Conservation (phyloP, 2,113 vertebrate genomes). For the Galemys pyrenaicus region DNA sequence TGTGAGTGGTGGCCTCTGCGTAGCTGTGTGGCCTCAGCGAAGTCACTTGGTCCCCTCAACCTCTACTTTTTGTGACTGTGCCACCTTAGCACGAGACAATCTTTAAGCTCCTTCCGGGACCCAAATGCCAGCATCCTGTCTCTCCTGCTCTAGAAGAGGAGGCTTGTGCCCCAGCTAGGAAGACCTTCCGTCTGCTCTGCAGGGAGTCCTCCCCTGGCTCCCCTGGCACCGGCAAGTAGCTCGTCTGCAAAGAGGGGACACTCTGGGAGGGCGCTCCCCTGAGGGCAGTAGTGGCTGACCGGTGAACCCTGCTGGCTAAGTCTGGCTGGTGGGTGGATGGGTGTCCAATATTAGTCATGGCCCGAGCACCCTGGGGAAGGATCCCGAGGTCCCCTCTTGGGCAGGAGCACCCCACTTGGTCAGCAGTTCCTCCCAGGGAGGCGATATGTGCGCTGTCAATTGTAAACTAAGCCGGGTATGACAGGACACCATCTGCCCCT, state of each 20-base stretch:
- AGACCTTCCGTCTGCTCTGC: not conserved
- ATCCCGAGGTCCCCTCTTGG: not conserved
- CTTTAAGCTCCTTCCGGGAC: not conserved
- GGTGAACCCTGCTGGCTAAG: not conserved
- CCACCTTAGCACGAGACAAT: not conserved
- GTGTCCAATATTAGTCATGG: fast-evolving
- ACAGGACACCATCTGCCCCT: too few relatives aligned
- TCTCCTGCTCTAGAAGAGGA: not conserved
- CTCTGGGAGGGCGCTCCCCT: too few relatives aligned
- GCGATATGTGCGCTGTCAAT: not conserved
- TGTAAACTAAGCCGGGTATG: not conserved
- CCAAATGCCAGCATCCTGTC: not conserved
- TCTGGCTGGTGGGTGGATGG: fast-evolving
- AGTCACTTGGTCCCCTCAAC: not conserved
- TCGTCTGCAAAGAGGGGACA: not conserved
- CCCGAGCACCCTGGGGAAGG: not conserved
- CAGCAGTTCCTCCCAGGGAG: not conserved
- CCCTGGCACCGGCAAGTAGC: not conserved
- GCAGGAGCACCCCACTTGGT: not conserved
- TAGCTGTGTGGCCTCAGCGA: not conserved
- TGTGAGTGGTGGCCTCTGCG: not conserved
- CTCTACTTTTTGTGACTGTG: not conserved
- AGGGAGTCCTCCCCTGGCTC: not conserved
- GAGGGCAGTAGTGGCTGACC: not conserved
- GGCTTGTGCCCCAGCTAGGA: not conserved